phyloP scores from a whole-genome alignment of 2,113 vertebrate species.

The Alouatta palliata region DNA sequence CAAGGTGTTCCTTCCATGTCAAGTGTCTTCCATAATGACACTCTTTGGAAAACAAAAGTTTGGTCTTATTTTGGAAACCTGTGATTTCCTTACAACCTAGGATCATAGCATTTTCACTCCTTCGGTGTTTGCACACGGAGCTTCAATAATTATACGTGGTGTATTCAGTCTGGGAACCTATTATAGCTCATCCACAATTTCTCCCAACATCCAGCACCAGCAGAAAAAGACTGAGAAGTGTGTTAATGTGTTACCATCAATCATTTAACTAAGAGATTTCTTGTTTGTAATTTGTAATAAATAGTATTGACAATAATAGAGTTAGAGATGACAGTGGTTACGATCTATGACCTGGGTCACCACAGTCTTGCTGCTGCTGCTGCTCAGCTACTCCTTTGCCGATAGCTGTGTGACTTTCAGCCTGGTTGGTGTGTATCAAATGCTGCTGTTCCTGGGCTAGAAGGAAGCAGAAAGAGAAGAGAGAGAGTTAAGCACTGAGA shows the following conservation, averaged over 20 bases:
- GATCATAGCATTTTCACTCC: not conserved
- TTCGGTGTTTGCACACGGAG: not conserved
- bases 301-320: not conserved
- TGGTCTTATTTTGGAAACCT: not conserved
- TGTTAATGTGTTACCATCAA: not conserved
- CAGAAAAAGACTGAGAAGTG: not conserved
- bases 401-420: slow-evolving; percentile 80
- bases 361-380: slow-evolving; percentile 58
- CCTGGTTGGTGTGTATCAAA: slow-evolving; percentile 79
- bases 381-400: not conserved
- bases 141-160: not conserved
- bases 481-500: not conserved
- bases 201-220: not conserved
- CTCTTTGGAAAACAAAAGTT: not conserved
- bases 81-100: not conserved
- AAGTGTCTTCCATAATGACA: not conserved
- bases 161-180: not conserved
- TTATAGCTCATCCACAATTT: not conserved
- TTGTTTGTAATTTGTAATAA: slow-evolving; percentile 46
- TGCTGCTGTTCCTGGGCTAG: slow-evolving; percentile 73
- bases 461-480: not conserved
- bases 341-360: slow-evolving; percentile 78
- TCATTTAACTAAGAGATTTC: slow-evolving; percentile 17
- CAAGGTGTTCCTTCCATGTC: not conserved
- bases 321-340: slow-evolving; percentile 15